Base-by-base conservation (phyloP, 2,797 vertebrate species). In the Gallinago stenura region DNA sequence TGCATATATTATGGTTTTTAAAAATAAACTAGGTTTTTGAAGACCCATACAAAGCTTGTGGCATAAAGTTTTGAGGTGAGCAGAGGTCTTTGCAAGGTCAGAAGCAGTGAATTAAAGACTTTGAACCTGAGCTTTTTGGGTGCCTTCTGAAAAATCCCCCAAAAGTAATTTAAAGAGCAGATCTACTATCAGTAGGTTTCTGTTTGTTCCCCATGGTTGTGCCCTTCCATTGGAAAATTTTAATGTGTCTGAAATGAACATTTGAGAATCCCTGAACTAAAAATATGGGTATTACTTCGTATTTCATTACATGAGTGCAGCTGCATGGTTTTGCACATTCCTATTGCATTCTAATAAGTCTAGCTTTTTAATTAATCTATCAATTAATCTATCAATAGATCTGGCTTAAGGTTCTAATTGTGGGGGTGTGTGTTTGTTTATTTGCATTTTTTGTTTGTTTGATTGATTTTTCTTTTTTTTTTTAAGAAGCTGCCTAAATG, bases 71-170 rank as follows among this genome's bases (percentile, higher is more conserved):
- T 66, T 76, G 78, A 87, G 64, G 33, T 83, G 43, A 90, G 24
- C 64, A 76, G 79, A 91, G 85, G 69, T 90, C 89, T 85, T 89
- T 77, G 53, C 94, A 94, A 94, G 76, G 93, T 92, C 94, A 91
- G 76, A 78, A 81, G 37, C n/a, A 90, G 79, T 81, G 93, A 89
- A 86, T 78, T 80, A 35, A 3, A 25, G 53, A 57, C 48, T 92
- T 95, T 93, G 61, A 83, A 5, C 31, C 54, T 86, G 61, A 88
- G 76, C 85, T 88, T 92, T 88, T 76, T 91, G 85, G 69, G 11
- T 60, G 22, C 37, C 18, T 91, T 91, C 83, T 78, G 76, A 71
- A n/a, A 57, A 86, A 75, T 71, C 69, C 85, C 80, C 60, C 88
- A 88, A 79, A 91, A 83, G 69, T 93, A 83, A 81, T 83, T 94